Conservation (phyloP, 37 sponge, comb jelly and placozoan species). For the Beroe ovata region DNA sequence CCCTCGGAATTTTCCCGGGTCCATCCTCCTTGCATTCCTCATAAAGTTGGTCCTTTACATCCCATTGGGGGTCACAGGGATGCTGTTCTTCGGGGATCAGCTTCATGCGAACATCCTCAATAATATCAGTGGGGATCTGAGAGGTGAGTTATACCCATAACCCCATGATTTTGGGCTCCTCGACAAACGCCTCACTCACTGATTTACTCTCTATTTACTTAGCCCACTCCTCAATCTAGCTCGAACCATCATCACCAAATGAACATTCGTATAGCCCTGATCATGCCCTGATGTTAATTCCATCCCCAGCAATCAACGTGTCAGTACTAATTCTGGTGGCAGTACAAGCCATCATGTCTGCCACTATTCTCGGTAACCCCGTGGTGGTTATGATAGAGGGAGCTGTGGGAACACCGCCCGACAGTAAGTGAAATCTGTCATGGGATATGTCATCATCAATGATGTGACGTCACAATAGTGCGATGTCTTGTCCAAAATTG, state of each 20-base stretch:
- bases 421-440: constrained; percentile 15
- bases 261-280: too few species aligned
- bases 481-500: too few species aligned
- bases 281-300: too few species aligned
- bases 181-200: too few species aligned
- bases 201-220: too few species aligned
- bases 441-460: too few species aligned
- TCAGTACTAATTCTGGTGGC: constrained; percentile 12
- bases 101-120: constrained; percentile 12
- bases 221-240: too few species aligned
- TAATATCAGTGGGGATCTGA: background rate
- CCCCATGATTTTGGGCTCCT: too few species aligned
- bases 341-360: constrained; percentile 43
- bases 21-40: background rate
- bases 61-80: background rate
- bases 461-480: too few species aligned
- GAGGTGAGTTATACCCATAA: too few species aligned
- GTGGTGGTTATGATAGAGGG: constrained; percentile 39
- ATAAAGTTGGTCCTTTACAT: constrained; percentile 23
- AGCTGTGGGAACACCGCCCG: background rate
- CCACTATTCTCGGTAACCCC: constrained; percentile 50
- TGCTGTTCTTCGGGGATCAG: constrained; percentile 9
- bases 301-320: background rate
- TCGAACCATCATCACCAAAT: too few species aligned
- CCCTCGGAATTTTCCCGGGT: constrained; percentile 13